A percentile compares a stretch with the other conserved stretches of the same genome.
Evolutionary conservation across 2,797 vertebrate species (phyloP).

Genomic region (Eupleurogrammus muticus): DNA sequence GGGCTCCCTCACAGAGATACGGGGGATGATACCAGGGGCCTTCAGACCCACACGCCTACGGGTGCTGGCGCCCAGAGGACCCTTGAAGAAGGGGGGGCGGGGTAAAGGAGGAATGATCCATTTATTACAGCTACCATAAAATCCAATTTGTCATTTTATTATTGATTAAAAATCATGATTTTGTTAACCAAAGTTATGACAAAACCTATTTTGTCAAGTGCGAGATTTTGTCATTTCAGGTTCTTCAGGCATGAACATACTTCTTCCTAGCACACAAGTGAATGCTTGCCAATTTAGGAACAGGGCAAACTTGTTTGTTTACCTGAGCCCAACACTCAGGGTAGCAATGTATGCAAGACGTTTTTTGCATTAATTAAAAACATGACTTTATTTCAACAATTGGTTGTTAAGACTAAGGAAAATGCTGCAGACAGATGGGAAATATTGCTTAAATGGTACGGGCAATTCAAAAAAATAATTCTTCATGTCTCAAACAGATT

Average conservation of each 20-base stretch:
- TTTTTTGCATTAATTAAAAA: neutral
- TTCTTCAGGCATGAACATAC: neutral
- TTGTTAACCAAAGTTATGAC: too few species aligned
- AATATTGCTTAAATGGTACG: neutral
- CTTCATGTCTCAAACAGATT: neutral
- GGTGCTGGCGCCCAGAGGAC: conserved; percentile 84
- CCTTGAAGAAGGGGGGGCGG: too few species aligned
- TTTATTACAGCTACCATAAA: too few species aligned
- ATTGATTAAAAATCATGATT: too few species aligned
- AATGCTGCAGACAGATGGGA: neutral
- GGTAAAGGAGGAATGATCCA: too few species aligned
- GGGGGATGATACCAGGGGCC: conserved; percentile 95
- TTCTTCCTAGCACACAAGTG: neutral
- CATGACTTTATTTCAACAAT: neutral
- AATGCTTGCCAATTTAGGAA: neutral
- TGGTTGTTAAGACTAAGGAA: neutral
- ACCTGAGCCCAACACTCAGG: too few species aligned
- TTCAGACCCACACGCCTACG: conserved; percentile 95
- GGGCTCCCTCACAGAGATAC: conserved; percentile 95
- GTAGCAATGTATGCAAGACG: too few species aligned
- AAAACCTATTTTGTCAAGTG: too few species aligned
- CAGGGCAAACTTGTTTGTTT: neutral
- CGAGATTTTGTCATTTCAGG: neutral
- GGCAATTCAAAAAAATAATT: neutral
- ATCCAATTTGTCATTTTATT: too few species aligned